phyloP scores from a whole-genome alignment of 2,797 vertebrate genomes.

The Crocodylus rhombifer region DNA sequence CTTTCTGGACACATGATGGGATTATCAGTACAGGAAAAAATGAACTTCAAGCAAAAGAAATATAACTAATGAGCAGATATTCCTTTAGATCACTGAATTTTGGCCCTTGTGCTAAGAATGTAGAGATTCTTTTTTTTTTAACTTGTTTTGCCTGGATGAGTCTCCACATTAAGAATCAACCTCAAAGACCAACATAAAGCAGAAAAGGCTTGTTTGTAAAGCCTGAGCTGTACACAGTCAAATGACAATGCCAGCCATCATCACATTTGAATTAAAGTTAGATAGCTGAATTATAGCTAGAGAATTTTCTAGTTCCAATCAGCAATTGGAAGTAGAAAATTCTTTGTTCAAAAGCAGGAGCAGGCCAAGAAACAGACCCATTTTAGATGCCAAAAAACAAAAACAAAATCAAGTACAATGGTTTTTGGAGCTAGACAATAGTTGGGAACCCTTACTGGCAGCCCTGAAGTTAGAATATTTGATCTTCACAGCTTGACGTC shows the following conservation, averaged over 20 bases:
- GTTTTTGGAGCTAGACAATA: slow-evolving; percentile 77
- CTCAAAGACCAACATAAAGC: neutral
- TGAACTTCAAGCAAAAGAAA: neutral
- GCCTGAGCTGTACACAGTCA: slow-evolving; percentile 13
- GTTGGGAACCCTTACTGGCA: slow-evolving; percentile 71
- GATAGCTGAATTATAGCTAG: slow-evolving; percentile 29
- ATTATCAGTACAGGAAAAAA: neutral
- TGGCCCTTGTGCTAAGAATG: neutral
- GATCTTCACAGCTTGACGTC: slow-evolving; percentile 81
- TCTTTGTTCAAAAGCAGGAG: slow-evolving; percentile 75
- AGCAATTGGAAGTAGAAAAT: slow-evolving; percentile 73
- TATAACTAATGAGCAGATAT: neutral
- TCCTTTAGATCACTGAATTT: neutral
- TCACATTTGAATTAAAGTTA: slow-evolving; percentile 35
- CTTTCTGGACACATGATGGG: neutral
- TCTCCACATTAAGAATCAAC: neutral
- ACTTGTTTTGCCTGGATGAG: neutral
- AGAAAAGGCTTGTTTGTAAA: neutral
- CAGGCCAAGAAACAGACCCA: slow-evolving; percentile 65
- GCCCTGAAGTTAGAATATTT: slow-evolving; percentile 74
- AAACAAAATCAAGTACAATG: slow-evolving; percentile 73
- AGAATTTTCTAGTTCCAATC: slow-evolving; percentile 20
- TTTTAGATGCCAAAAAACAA: slow-evolving; percentile 73
- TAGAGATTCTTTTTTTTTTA: neutral
- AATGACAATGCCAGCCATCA: slow-evolving; percentile 33